These are phyloP conservation scores for Parazoanthus atlanticus DNA, from an alignment of 92 coral and sea anemone species.

Conservation along the genomic window DNA sequence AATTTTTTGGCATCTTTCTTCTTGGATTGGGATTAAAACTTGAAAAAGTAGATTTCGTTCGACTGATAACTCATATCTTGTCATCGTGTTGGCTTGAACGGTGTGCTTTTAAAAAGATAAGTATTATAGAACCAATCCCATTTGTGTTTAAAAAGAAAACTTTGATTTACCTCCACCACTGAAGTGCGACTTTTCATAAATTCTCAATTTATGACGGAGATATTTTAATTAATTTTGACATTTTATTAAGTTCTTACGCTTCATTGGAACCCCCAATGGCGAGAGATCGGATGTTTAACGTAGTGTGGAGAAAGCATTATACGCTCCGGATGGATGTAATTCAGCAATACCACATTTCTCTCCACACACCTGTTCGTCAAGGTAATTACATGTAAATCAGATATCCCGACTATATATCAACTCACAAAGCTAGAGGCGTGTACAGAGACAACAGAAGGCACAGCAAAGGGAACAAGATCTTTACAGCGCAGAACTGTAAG, in stretches of 20 bases:
- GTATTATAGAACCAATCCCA: neutral
- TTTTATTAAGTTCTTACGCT: conserved; percentile 35
- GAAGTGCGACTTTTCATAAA: conserved; percentile 14
- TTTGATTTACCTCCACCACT: neutral
- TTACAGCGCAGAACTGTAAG: conserved; percentile 23
- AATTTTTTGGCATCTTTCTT: neutral
- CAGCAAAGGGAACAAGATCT: neutral
- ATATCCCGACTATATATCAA: conserved; percentile 19
- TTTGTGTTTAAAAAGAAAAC: neutral
- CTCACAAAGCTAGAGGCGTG: conserved; percentile 6
- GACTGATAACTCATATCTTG: conserved; percentile 24
- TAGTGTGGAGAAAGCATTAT: conserved; percentile 25
- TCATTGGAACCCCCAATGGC: conserved; percentile 35
- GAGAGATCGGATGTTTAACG: conserved; percentile 42
- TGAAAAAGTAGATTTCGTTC: neutral
- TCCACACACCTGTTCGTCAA: conserved; percentile 18
- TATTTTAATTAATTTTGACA: conserved; percentile 41
- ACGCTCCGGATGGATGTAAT: conserved; percentile 41
- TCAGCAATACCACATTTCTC: conserved; percentile 22
- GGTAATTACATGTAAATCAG: conserved; percentile 42
- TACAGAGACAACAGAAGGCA: neutral
- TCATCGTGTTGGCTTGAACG: conserved; percentile 18
- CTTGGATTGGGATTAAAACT: neutral
- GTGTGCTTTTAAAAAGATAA: conserved; percentile 16
- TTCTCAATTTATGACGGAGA: conserved; percentile 14